phyloP scores from a whole-genome alignment of 1,140 invertebrate genomes.

The Eriocheir sinensis region DNA sequence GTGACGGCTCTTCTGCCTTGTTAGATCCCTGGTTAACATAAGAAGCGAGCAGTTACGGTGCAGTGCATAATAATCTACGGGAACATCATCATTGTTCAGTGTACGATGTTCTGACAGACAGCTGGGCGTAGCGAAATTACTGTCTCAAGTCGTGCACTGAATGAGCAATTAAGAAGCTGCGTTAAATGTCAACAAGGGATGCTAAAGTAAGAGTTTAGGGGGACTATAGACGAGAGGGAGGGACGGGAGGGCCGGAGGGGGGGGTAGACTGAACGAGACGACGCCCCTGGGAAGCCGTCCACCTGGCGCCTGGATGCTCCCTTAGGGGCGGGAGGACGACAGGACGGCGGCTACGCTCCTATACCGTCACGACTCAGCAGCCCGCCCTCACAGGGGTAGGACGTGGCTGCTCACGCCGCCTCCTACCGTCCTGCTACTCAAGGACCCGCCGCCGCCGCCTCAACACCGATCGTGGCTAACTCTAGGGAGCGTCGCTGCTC shows the following conservation, averaged over 20 bases:
- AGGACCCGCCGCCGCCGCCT: conserved; percentile 24
- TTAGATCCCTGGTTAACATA: not conserved
- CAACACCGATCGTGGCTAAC: not conserved
- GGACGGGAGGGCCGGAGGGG: not conserved
- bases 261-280: conserved; percentile 53
- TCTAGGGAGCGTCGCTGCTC: not conserved
- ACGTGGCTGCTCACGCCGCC: conserved; percentile 17
- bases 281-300: conserved; percentile 70
- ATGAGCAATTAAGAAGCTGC: not conserved
- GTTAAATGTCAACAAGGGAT: conserved; percentile 33
- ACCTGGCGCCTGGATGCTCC: conserved; percentile 64
- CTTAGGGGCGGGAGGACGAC: conserved; percentile 50
- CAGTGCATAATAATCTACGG: not conserved
- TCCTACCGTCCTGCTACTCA: not conserved
- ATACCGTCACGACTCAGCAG: conserved; percentile 51
- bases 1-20: not conserved
- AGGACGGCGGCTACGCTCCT: conserved; percentile 56
- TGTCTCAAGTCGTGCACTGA: not conserved
- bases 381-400: conserved; percentile 52
- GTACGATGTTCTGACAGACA: not conserved
- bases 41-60: not conserved
- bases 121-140: not conserved
- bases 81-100: not conserved
- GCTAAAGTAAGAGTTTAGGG: not conserved
- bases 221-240: not conserved